Base-by-base conservation (phyloP, 2,888 invertebrate species). In the Watsonalla cultraria region DNA sequence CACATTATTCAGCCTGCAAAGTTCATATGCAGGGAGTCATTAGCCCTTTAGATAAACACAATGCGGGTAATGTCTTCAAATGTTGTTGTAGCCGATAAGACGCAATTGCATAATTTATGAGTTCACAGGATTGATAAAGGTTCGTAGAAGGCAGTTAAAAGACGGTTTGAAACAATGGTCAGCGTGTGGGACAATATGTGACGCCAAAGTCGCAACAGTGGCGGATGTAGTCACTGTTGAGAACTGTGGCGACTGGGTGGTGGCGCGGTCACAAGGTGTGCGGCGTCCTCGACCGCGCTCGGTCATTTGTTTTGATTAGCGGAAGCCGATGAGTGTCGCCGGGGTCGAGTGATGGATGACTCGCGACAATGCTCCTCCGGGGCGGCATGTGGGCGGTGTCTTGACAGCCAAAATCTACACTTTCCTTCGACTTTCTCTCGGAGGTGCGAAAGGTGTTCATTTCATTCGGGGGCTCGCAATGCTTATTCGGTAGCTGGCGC, bases 401-500 rank as follows among this genome's bases (percentile, higher is more conserved):
- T 84, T 84, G 84, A 80, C 87, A 84, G 86, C 84, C 87, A 86
- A 90, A 90, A 88, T 89, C 86, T 86, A 85, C 89, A 85, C 90
- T 90, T 90, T 90, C 90, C 90, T 90, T 82, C 81, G 78, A 89
- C 90, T 90, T 90, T 90, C 90, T 89, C 90, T 90, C 78, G 74
- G 90, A 90, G 88, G 90, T 90, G 90, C 88, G 86, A 89, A 88
- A 84, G 90, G 88, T 85, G 84, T 84, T 79, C 79, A 76, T 79
- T 83, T 79, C 79, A 78, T 80, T 76, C 82, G 84, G 86, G 87
- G 86, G 86, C 85, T 85, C 80, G 80, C 84, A 77, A 77, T 85
- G 83, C 80, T 87, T 87, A 86, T 87, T 90, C 90, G 78, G 90
- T 89, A 89, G 88, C 85, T 76, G 82, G 76, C 86, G 78, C 77